phyloP scores from a whole-genome alignment of 2,797 vertebrate genomes.

The Myotis findleyi region DNA sequence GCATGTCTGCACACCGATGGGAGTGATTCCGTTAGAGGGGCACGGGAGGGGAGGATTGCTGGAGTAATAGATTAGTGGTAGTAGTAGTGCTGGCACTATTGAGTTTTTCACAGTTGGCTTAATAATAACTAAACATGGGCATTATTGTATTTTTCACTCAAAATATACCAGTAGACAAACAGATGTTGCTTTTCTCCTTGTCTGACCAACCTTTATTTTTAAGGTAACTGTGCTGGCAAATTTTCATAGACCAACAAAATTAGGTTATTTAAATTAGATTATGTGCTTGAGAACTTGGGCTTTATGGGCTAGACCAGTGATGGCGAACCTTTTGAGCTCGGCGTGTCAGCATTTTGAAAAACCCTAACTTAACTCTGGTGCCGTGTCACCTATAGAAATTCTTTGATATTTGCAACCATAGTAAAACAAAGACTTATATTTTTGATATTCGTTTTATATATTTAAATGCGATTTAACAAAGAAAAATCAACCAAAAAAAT shows the following conservation, averaged over 20 bases:
- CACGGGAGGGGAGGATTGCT: neutral
- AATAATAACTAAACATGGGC: neutral
- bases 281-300: conserved; percentile 34
- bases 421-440: too few species aligned
- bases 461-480: too few species aligned
- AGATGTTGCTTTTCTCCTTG: neutral
- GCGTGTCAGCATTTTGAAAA: too few species aligned
- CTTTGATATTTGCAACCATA: too few species aligned
- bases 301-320: conserved; percentile 5
- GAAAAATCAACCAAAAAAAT: too few species aligned
- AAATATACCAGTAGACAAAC: neutral
- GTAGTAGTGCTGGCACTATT: neutral
- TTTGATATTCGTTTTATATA: too few species aligned
- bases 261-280: conserved; percentile 44
- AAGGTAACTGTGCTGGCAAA: neutral
- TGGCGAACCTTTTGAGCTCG: too few species aligned
- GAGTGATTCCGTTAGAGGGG: neutral
- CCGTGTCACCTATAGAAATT: too few species aligned
- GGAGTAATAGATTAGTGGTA: neutral
- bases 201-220: neutral
- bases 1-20: neutral
- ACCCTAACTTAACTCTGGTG: too few species aligned
- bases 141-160: neutral
- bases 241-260: conserved; percentile 56
- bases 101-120: neutral